A percentile compares a stretch with the other conserved stretches of the same genome.
Conservation (phyloP, 2,888 invertebrate species). For the Dioctria linearis region DNA sequence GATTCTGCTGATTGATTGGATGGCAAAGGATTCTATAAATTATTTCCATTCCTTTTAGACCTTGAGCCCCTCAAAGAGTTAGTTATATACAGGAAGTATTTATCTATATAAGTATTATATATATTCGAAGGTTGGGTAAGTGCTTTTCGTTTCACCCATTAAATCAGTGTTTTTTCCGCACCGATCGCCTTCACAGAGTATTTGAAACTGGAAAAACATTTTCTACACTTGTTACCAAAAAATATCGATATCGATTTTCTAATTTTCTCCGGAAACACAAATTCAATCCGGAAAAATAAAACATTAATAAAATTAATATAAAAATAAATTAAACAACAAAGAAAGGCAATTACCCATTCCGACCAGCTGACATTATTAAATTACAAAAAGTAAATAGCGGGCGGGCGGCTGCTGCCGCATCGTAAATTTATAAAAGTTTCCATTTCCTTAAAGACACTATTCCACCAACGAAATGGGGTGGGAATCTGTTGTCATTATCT, state of each 20-base stretch:
- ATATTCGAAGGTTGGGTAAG: not conserved
- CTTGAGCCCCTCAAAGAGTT: slow-evolving; percentile 20
- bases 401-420: not conserved
- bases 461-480: not conserved
- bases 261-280: slow-evolving; percentile 30
- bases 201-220: not conserved
- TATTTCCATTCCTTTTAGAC: slow-evolving; percentile 23
- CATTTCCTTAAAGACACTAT: too few relatives aligned
- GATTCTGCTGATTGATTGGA: slow-evolving; percentile 27
- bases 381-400: not conserved
- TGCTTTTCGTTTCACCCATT: not conserved
- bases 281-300: not conserved
- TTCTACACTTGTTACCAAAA: not conserved
- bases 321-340: not conserved
- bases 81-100: not conserved
- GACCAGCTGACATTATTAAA: not conserved
- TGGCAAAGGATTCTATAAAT: slow-evolving; percentile 6
- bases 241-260: slow-evolving; percentile 41
- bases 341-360: slow-evolving; percentile 5
- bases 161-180: not conserved
- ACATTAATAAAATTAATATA: too few relatives aligned
- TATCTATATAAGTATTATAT: too few relatives aligned
- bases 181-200: not conserved
- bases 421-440: not conserved
- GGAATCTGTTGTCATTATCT: not conserved